Evolutionary conservation across 2,113 vertebrate genomes (phyloP), one percentile per base, ranked within the genome.

Genomic region (Tenrec ecaudatus): DNA sequence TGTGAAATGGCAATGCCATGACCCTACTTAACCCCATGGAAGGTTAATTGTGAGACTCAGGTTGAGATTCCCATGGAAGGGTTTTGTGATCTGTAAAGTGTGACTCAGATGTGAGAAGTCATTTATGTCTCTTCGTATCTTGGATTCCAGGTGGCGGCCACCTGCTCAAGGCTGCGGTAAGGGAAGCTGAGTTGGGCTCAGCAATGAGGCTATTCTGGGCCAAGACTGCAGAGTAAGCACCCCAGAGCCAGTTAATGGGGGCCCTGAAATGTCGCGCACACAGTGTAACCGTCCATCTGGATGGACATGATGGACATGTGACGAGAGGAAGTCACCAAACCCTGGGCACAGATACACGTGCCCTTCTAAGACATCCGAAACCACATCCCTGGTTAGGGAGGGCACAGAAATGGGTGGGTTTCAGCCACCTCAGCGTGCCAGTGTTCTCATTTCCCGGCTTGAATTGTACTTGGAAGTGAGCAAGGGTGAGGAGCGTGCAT

Each of bases 1-100:
- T 94, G 23, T 75, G 86, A 90, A 85, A 83, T 93, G 68, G 62
- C 53, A 79, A 10, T 83, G 40, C 38, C 69, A 62, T 87, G 57
- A 1, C 11, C 27, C 31, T 90, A 4, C 14, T 87, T 69, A 83
- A 79, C 31, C 47, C 43, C 66, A 29, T 80, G 43, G 43, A 47
- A 53, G 47, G 12, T 53, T 53, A 53, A 53, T 47, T 47, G 43
- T 23, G 58, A 89, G 31, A 33, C 83, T 80, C 22, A 33, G 29
- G 60, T 60, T 89, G 43, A 93, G 82, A 85, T 82, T 66, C 19
- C 47, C 25, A 1, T 20, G 33, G n/a, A 92, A 68, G 33, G 68
- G 88, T 69, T 83, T 73, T 93, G 77, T 77, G 33, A 86, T 22
- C 38, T 80, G 1, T 40, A 83, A 79, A 86, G 64, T 2, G 12